Base-by-base conservation (phyloP, 2,797 vertebrate genomes). In the Sciurus carolinensis region DNA sequence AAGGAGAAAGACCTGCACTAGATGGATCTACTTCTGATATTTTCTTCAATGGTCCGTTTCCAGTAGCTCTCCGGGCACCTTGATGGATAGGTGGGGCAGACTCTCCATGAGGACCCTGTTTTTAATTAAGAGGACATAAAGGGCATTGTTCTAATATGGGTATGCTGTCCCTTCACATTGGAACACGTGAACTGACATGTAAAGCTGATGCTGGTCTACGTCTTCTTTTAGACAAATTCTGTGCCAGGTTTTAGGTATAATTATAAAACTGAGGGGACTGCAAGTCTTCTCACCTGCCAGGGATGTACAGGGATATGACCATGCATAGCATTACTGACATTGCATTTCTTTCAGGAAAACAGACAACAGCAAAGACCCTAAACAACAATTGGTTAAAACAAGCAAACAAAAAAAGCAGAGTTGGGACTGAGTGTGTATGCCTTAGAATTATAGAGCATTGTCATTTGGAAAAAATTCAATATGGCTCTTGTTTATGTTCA, bases 301-400 rank as follows among this genome's bases (percentile, higher is more conserved):
- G 82, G 22, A 66, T n/a, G 28, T 17, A 18, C 20, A 4, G 28
- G 1, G 20, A 18, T 83, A 39, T n/a, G 42, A 80, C 73, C 17
- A 67, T 54, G 81, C 9, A 73, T 11, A 64, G 18, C 59, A 66
- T 80, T 64, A 59, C 36, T 59, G 64, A 76, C 5, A 59, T 26
- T 54, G 8, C 30, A 69, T 57, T 80, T 94, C 76, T 94, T 91
- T 69, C 42, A 73, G 50, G 28, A 80, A 93, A 90, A 59, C 11
- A 57, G 80, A 57, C 33, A 96, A 44, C 54, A 57, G 13, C 18
- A 67, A 85, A 80, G 84, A 36, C 2, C 2, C 9, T 2, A 94
- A 92, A 82, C 13, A 84, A 6, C 86, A 69, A 76, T 17, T 42
- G 7, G 12, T 9, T 13, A 75, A 69, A 69, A 72, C 33, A 66